Base-by-base conservation (phyloP, 2,888 invertebrate genomes). In the Tipula lateralis region DNA sequence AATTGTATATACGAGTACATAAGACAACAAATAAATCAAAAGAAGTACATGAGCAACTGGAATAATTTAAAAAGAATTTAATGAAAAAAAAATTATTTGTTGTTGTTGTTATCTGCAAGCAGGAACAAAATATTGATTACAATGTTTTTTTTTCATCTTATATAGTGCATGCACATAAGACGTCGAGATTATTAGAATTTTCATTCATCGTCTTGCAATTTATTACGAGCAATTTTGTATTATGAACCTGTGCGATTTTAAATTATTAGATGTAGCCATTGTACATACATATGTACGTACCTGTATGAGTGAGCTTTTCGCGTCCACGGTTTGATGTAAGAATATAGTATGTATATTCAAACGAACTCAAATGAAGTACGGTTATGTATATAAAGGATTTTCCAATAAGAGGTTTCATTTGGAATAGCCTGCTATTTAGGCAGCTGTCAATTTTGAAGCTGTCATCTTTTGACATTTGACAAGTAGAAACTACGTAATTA, bases 121-220 rank as follows among this genome's bases (percentile, higher is more conserved):
- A 66, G 66, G 66, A 66, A 66, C 66, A 66, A 66, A 66, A 66
- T 66, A 66, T 66, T 66, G 66, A 66, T 66, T 66, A 66, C 66
- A 66, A 16, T 24, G 19, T 19, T 24, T 66, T 50, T 66, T 66
- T 24, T n/a, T n/a, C n/a, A n/a, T n/a, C 1, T 66, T 66, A 9
- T 1, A 66, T 66, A 24, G 9, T 7, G 13, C 24, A 2, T 66
- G 2, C 24, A 24, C 16, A 24, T 24, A 24, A 24, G 24, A 19
- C 24, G 66, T 19, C 66, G 6, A 24, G 16, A 50, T 6, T n/a
- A 50, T 50, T 50, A 50, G 44, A 50, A 50, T 16, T 50, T 66
- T 66, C 66, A 66, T 66, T 66, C 66, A 66, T 66, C 66, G 66
- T 24, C 66, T 24, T 66, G 9, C 24, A 66, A 66, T 66, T 66